Evolutionary conservation across 2,888 invertebrate genomes (phyloP).

Genomic region (Phorcus lineatus): DNA sequence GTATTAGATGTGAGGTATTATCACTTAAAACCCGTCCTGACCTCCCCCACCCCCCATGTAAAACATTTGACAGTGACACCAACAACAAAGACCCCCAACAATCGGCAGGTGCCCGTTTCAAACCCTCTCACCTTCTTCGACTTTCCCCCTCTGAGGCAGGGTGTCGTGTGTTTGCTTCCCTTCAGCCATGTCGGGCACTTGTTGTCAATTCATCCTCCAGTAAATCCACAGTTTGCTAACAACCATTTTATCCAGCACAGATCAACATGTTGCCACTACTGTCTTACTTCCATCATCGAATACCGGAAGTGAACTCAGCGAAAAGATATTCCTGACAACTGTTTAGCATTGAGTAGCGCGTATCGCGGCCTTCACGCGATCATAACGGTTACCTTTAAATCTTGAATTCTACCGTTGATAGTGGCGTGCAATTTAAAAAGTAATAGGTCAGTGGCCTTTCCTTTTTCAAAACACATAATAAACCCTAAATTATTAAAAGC

Average conservation of each 20-base stretch:
- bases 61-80: neutral
- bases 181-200: neutral
- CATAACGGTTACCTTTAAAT: no score
- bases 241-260: neutral
- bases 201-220: neutral
- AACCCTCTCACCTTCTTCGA: slow-evolving; percentile 46
- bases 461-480: no score
- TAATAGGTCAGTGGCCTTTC: no score
- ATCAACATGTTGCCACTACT: neutral
- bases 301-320: neutral
- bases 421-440: no score
- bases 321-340: no score
- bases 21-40: no score
- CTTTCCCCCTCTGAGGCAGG: slow-evolving; percentile 56
- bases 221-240: neutral
- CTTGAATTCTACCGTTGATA: no score
- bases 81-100: neutral
- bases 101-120: neutral
- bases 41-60: neutral
- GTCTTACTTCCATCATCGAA: neutral
- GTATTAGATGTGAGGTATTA: no score
- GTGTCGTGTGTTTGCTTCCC: slow-evolving; percentile 31
- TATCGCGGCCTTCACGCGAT: no score
- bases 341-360: no score
- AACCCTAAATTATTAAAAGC: no score